phyloP scores from a whole-genome alignment of 2,888 invertebrate species.

The Oscheius sp. region DNA sequence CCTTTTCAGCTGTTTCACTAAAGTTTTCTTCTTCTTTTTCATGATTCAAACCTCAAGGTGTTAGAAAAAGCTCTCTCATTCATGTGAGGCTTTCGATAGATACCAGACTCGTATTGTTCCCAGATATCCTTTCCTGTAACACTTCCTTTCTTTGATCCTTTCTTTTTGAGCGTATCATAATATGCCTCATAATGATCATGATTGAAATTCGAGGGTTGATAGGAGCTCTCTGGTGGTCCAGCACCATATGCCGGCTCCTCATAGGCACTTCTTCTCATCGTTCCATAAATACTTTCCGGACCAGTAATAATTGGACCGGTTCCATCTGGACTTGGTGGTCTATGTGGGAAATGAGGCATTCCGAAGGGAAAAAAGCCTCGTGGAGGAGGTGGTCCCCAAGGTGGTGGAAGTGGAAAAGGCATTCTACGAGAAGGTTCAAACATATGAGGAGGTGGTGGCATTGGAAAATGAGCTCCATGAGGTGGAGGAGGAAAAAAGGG shows the following conservation, averaged over 20 bases:
- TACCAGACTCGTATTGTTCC: conserved; percentile 66
- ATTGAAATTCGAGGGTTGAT: conserved; percentile 60
- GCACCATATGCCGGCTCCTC: conserved; percentile 75
- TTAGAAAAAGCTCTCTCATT: conserved; percentile 62
- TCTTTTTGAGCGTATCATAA: conserved; percentile 65
- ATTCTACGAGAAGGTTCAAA: neutral
- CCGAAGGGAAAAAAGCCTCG: conserved; percentile 25
- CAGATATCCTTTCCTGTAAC: conserved; percentile 34
- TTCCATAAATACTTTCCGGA: conserved; percentile 65
- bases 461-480: conserved; percentile 30
- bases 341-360: neutral
- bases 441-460: neutral
- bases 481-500: conserved; percentile 72
- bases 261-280: conserved; percentile 53
- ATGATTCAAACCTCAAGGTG: conserved; percentile 40
- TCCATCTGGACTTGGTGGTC: conserved; percentile 24
- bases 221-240: conserved; percentile 48
- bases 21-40: neutral
- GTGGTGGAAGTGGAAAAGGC: neutral
- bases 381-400: conserved; percentile 7
- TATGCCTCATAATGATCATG: conserved; percentile 65
- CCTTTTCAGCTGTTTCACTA: conserved; percentile 46
- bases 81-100: conserved; percentile 63
- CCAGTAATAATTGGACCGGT: conserved; percentile 66
- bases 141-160: conserved; percentile 41